Conservation (phyloP, 2,113 vertebrate species). For the Alosa alosa region DNA sequence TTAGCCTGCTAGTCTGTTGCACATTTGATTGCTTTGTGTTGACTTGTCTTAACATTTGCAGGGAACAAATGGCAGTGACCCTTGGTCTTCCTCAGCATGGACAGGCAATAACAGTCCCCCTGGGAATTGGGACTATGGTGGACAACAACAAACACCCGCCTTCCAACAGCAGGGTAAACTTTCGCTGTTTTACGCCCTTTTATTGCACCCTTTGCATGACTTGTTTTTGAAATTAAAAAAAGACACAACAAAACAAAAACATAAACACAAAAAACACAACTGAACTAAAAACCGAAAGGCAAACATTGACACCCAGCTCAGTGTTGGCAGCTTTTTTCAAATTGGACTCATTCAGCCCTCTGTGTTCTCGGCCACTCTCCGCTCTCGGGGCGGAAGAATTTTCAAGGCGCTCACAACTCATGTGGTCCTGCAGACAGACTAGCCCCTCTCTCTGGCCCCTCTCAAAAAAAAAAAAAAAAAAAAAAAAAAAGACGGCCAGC, state of each 20-base stretch:
- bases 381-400: background rate
- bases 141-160: constrained; percentile 27
- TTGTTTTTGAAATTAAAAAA: background rate
- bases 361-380: background rate
- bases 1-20: background rate
- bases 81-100: constrained; percentile 28
- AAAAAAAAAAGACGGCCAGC: background rate
- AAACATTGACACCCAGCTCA: background rate
- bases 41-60: background rate
- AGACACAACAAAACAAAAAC: background rate
- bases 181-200: background rate
- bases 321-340: background rate
- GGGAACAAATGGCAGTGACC: constrained; percentile 38
- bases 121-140: constrained; percentile 25
- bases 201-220: background rate
- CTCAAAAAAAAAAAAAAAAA: background rate
- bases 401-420: background rate
- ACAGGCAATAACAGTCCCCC: background rate
- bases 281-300: background rate
- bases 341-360: background rate
- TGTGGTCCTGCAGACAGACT: background rate
- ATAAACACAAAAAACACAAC: background rate
- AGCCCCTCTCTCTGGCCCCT: background rate
- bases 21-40: background rate
- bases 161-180: constrained; percentile 25